Conservation (phyloP, 2,113 vertebrate species). For the Mesoclemmys tuberculata region DNA sequence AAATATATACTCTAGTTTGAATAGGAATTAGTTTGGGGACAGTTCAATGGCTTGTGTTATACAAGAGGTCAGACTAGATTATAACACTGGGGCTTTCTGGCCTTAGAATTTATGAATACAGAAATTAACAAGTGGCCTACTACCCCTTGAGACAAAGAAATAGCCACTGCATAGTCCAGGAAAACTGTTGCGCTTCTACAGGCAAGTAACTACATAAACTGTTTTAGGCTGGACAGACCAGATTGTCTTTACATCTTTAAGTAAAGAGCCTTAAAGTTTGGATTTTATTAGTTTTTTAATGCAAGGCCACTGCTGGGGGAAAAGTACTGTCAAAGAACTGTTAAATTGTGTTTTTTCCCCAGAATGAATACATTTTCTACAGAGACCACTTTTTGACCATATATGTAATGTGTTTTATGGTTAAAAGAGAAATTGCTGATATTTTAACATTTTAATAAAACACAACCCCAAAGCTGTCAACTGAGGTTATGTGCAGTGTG, state of each 20-base stretch:
- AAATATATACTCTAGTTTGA: background rate
- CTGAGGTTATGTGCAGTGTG: conserved; percentile 1
- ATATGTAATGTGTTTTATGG: background rate
- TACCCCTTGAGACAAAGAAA: background rate
- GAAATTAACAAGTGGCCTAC: background rate
- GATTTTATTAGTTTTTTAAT: background rate
- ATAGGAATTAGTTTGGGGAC: background rate
- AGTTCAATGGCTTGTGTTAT: background rate
- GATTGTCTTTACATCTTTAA: background rate
- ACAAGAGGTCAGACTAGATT: background rate
- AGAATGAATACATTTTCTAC: conserved; percentile 10
- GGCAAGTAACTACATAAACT: background rate
- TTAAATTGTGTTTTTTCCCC: background rate
- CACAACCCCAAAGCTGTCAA: conserved; percentile 9
- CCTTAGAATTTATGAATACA: background rate
- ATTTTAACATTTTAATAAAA: conserved; percentile 62
- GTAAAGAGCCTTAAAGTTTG: background rate
- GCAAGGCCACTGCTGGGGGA: background rate
- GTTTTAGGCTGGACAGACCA: background rate
- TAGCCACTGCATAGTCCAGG: background rate
- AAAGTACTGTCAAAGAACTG: background rate
- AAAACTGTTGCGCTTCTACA: background rate
- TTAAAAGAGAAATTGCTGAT: conserved; percentile 32
- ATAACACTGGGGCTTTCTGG: background rate
- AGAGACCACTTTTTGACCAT: background rate